Percentiles rank a stretch among this genome's conserved stretches.
Conservation (phyloP, 2,888 invertebrate genomes). For the Folsomia candida region DNA sequence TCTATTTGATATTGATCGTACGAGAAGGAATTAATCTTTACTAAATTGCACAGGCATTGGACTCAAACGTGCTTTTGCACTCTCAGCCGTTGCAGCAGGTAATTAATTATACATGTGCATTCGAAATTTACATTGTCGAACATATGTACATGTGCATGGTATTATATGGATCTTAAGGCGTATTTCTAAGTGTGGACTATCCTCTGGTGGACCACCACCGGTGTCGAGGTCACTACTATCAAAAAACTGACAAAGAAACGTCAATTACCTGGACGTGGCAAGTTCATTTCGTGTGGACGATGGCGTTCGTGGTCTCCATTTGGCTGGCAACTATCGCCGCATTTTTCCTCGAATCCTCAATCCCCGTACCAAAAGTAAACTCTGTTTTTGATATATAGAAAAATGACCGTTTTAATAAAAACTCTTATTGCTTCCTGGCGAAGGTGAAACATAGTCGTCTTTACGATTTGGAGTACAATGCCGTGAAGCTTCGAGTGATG, state of each 20-base stretch:
- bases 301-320: conserved; percentile 53
- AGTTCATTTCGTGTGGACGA: conserved; percentile 60
- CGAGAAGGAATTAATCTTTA: too few species aligned
- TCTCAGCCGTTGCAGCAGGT: conserved; percentile 33
- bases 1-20: too few species aligned
- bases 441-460: conserved; percentile 24
- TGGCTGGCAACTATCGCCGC: conserved; percentile 45
- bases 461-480: conserved; percentile 29
- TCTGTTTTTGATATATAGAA: neutral
- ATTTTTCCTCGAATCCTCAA: conserved; percentile 39
- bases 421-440: neutral
- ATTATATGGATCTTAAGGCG: conserved; percentile 50
- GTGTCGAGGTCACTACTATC: conserved; percentile 59
- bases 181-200: conserved; percentile 64
- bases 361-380: conserved; percentile 31
- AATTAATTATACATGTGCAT: neutral
- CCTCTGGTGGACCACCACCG: conserved; percentile 63
- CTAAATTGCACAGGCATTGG: conserved; percentile 39
- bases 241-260: conserved; percentile 53
- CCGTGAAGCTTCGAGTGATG: conserved; percentile 28
- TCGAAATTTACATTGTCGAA: too few species aligned
- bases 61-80: conserved; percentile 35
- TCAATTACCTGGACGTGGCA: conserved; percentile 57
- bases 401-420: neutral
- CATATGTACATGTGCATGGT: too few species aligned